phyloP scores from a whole-genome alignment of 2,888 invertebrate species.

The Ichneumoninae sp. region DNA sequence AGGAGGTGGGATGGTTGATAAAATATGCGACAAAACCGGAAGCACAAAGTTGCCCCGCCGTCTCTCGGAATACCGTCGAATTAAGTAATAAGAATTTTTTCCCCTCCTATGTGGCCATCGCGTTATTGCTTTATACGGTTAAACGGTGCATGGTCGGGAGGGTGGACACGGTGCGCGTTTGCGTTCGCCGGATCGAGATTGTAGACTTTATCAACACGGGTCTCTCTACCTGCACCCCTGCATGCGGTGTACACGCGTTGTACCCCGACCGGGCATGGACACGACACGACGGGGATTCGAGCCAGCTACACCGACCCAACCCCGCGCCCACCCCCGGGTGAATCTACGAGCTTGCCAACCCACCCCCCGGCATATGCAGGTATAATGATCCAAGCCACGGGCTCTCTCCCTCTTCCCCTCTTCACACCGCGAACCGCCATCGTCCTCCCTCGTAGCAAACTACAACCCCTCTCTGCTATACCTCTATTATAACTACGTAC shows the following conservation, averaged over 20 bases:
- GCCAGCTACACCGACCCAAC: not conserved
- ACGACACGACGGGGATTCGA: constrained; percentile 17
- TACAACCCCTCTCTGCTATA: not conserved
- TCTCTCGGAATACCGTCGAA: not conserved
- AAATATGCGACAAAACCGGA: not conserved
- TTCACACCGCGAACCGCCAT: not conserved
- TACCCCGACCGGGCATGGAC: constrained; percentile 1
- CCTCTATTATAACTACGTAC: constrained; percentile 17
- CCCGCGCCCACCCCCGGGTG: not conserved
- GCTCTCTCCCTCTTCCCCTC: not conserved
- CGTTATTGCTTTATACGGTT: not conserved
- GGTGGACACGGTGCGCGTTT: too few species aligned
- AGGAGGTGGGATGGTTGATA: not conserved
- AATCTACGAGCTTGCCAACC: constrained; percentile 6
- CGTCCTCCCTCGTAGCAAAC: not conserved
- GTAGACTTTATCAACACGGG: constrained; percentile 25
- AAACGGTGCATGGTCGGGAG: not conserved
- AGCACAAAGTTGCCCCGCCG: not conserved
- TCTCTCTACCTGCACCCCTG: not conserved
- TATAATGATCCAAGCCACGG: constrained; percentile 6
- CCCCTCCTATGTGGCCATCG: not conserved
- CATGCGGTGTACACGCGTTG: constrained; percentile 14
- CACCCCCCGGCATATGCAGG: not conserved
- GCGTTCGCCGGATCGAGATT: constrained; percentile 25
- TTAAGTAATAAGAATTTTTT: not conserved